Evolutionary conservation across 2,113 vertebrate species (phyloP).

Genomic region (Mobula birostris): DNA sequence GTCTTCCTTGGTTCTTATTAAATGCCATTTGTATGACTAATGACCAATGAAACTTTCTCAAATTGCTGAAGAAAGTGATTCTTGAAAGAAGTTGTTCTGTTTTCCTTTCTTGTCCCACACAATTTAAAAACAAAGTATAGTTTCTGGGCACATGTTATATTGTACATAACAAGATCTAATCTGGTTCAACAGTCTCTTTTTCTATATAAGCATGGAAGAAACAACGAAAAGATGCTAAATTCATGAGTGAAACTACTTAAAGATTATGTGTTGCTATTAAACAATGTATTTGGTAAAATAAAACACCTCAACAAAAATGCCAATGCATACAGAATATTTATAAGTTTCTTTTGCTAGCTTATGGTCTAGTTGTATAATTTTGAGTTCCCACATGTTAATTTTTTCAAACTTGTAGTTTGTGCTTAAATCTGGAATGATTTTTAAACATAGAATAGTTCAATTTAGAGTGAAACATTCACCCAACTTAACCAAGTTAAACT

Average conservation of each 20-base stretch:
- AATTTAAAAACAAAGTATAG: not conserved
- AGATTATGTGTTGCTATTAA: not conserved
- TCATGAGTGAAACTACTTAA: not conserved
- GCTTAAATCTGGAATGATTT: not conserved
- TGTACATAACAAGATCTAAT: not conserved
- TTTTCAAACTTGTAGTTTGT: not conserved
- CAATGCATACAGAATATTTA: not conserved
- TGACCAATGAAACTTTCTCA: not conserved
- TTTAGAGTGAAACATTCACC: not conserved
- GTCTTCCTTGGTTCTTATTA: not conserved
- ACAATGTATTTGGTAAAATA: not conserved
- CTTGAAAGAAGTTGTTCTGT: not conserved
- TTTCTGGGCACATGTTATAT: not conserved
- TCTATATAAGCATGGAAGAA: not conserved
- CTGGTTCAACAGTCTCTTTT: not conserved
- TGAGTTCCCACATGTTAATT: not conserved
- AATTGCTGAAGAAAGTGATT: not conserved
- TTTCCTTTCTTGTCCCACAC: too few species aligned
- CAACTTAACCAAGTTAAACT: not conserved
- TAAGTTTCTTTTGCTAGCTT: not conserved
- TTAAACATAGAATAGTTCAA: not conserved
- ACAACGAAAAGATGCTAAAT: not conserved
- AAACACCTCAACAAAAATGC: not conserved
- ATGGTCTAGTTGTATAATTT: not conserved
- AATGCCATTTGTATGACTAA: not conserved